Evolutionary conservation across 2,113 vertebrate genomes (phyloP), one percentile per base, ranked within the genome.

Genomic region (Morone chrysops): DNA sequence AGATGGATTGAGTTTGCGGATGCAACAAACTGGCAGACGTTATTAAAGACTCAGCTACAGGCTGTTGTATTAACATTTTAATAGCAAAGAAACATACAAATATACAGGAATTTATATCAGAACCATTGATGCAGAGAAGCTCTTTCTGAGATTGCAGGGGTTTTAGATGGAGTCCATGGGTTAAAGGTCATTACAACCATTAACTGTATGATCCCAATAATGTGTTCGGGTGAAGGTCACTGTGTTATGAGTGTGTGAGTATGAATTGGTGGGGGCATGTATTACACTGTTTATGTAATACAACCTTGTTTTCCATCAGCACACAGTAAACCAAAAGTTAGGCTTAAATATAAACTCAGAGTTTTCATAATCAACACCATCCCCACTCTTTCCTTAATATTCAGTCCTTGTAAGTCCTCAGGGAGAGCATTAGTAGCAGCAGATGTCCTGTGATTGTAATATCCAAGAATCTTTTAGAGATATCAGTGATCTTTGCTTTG

Each of bases 391-490:
- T 48, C 47, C 65, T 87, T 81, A 83, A 65, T 71, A 88, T 85
- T 77, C 81, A 67, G 67, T 36, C 31, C 68, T 71, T n/a, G n/a
- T 65, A 4, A 53, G 68, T 89, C 91, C 78, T 83, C n/a, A 2
- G 82, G 83, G 84, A 65, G 67, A 74, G 82, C 68, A 83, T 88
- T 83, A 84, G 83, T 67, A 63, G 79, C 85, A 90, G 83, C 87
- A 88, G 85, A 85, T 86, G 85, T 87, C 88, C 76, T 48, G 67
- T 84, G 84, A 88, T 65, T 85, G 78, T 86, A 75, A 88, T 82
- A 90, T 90, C 86, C 87, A 78, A 85, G 71, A 85, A 79, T 84
- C 76, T 87, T 22, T 87, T 76, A 41, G 57, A 51, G 59, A 72
- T 66, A 83, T 78, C 70, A 73, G 40, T 80, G 70, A 90, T 85